Conservation (phyloP, 2,113 vertebrate species). For the Melanocharis versteri region DNA sequence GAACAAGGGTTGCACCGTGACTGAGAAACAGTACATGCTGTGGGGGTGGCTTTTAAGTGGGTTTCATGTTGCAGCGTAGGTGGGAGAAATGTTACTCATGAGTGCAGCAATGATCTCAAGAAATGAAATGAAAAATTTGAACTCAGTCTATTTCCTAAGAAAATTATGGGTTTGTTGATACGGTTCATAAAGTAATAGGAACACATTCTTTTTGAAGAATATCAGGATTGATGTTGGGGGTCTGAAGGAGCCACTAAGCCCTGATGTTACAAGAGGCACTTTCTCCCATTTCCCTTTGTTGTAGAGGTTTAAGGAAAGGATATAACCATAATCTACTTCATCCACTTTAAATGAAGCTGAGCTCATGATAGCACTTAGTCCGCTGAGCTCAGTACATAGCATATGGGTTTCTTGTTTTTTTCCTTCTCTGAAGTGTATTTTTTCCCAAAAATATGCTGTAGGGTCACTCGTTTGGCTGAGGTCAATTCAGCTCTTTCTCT, state of each 20-base stretch:
- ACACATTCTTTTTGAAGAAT: background rate
- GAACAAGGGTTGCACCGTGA: fast-evolving
- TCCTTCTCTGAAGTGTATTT: background rate
- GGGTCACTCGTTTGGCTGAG: background rate
- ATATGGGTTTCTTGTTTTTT: background rate
- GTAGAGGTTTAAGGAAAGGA: background rate
- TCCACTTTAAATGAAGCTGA: background rate
- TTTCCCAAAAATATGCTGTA: background rate
- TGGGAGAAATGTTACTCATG: background rate
- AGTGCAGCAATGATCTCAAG: background rate
- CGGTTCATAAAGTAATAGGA: background rate
- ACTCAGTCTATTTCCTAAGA: background rate
- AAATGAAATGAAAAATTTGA: background rate
- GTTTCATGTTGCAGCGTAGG: background rate
- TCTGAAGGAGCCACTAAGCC: background rate
- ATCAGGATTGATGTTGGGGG: background rate
- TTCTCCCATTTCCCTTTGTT: background rate
- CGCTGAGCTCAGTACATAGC: background rate
- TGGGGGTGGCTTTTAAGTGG: background rate
- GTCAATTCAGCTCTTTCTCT: background rate
- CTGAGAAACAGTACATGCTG: background rate
- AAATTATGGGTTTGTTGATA: background rate
- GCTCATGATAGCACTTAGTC: background rate
- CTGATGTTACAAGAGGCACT: background rate
- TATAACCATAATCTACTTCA: background rate